Percentiles rank a stretch among this genome's conserved stretches.
Evolutionary conservation across 2,888 invertebrate species (phyloP).

Genomic region (Ectropis crepuscularia): DNA sequence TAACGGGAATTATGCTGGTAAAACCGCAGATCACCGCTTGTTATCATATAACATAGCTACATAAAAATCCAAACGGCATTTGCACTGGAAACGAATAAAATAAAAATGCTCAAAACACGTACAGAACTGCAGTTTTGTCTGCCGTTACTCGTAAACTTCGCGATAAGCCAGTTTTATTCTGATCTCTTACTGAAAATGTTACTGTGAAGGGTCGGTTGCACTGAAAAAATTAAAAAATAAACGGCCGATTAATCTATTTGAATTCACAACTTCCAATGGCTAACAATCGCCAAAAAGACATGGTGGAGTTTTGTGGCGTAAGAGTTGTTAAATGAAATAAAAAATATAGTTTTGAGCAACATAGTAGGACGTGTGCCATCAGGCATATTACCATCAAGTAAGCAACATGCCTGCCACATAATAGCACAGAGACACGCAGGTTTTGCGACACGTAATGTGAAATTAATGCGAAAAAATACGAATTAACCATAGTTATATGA

Average conservation of each 20-base stretch:
- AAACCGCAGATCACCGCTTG: too few species aligned
- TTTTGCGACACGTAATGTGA: too few species aligned
- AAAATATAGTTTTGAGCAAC: too few species aligned
- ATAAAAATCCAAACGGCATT: slow-evolving; percentile 8
- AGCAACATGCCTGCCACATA: too few species aligned
- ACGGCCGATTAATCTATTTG: not conserved
- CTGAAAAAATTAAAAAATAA: not conserved
- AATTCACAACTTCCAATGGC: not conserved
- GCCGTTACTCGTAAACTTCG: slow-evolving; percentile 33
- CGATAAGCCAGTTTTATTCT: slow-evolving; percentile 39
- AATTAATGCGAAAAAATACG: too few species aligned
- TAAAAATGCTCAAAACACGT: slow-evolving; percentile 11
- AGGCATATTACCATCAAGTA: too few species aligned
- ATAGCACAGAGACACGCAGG: too few species aligned
- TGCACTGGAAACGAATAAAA: slow-evolving; percentile 15
- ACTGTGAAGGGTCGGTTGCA: slow-evolving; percentile 12
- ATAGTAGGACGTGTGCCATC: too few species aligned
- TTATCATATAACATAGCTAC: slow-evolving; percentile 6
- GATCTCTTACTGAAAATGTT: slow-evolving; percentile 36
- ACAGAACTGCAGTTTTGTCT: slow-evolving; percentile 30
- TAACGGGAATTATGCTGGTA: too few species aligned
- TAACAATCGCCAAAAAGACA: not conserved
- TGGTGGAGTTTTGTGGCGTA: too few species aligned
- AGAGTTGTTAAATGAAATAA: too few species aligned
- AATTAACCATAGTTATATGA: too few species aligned